Percentiles rank a stretch among this genome's conserved stretches.
These are phyloP conservation scores for Tolypeutes matacus DNA, from an alignment of 2,797 vertebrate species.

Conservation along the genomic window DNA sequence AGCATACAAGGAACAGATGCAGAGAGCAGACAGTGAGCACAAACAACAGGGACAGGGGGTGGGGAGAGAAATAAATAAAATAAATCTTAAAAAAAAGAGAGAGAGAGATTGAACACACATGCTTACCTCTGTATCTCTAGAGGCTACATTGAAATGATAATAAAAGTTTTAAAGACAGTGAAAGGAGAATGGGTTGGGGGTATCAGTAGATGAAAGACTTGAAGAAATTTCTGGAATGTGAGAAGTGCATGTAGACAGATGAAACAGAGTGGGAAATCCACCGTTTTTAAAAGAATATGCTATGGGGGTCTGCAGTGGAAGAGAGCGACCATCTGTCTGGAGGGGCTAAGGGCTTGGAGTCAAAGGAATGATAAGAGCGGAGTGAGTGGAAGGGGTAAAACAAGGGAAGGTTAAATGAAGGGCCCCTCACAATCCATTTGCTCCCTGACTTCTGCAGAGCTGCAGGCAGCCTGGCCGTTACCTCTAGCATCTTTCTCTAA, in stretches of 20 bases:
- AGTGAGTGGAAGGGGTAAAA: background rate
- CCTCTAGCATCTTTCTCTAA: background rate
- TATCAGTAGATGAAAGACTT: background rate
- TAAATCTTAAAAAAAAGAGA: too few relatives aligned
- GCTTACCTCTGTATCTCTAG: background rate
- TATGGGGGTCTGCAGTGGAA: background rate
- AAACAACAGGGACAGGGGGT: too few relatives aligned
- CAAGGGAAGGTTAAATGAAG: background rate
- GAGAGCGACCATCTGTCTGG: fast-evolving
- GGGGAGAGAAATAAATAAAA: too few relatives aligned
- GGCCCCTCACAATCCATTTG: background rate
- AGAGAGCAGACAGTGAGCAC: too few relatives aligned
- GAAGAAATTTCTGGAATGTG: background rate
- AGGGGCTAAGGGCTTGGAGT: background rate
- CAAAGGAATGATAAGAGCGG: background rate
- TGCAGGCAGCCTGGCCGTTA: background rate
- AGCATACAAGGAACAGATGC: too few relatives aligned
- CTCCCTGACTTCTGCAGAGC: background rate
- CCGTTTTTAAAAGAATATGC: background rate
- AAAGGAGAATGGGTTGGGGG: background rate
- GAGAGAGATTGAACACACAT: too few relatives aligned
- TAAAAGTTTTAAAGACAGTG: background rate
- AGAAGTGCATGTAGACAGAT: background rate
- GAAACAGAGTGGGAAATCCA: background rate
- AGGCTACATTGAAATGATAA: background rate